These are phyloP conservation scores for Lasioglossum vierecki DNA, from an alignment of 2,888 invertebrate species.

Conservation along the genomic window DNA sequence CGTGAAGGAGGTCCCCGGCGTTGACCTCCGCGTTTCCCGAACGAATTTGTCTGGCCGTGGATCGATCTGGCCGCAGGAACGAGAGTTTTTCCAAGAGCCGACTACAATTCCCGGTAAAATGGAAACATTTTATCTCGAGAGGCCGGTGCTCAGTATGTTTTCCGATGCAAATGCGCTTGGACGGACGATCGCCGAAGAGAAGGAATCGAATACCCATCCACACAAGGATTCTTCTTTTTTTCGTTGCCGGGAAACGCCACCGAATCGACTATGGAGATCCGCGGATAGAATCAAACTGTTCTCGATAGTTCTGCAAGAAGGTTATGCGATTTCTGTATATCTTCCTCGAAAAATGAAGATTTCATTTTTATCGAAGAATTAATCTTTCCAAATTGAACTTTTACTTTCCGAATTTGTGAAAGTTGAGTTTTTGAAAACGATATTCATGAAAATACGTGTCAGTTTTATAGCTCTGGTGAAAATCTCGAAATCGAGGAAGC, in stretches of 20 bases:
- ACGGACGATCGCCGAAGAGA: neutral
- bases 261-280: neutral
- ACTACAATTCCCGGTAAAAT: slow-evolving; percentile 28
- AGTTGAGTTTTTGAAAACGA: neutral
- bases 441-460: neutral
- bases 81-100: slow-evolving; percentile 30
- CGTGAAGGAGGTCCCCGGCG: slow-evolving; percentile 20
- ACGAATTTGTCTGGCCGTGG: slow-evolving; percentile 42
- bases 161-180: slow-evolving; percentile 35
- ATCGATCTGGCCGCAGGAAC: slow-evolving; percentile 44
- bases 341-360: neutral
- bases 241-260: neutral
- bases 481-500: neutral
- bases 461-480: neutral
- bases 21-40: slow-evolving; percentile 19
- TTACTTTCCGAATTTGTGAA: neutral
- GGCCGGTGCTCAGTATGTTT: slow-evolving; percentile 44
- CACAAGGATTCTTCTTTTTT: neutral
- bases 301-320: neutral
- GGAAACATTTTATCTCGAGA: slow-evolving; percentile 51
- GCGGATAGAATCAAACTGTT: slow-evolving; percentile 1
- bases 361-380: neutral
- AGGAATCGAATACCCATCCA: neutral
- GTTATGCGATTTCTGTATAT: neutral
- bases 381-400: neutral